These are phyloP conservation scores for Synergus japonicus DNA, from an alignment of 2,888 invertebrate species.

Conservation along the genomic window DNA sequence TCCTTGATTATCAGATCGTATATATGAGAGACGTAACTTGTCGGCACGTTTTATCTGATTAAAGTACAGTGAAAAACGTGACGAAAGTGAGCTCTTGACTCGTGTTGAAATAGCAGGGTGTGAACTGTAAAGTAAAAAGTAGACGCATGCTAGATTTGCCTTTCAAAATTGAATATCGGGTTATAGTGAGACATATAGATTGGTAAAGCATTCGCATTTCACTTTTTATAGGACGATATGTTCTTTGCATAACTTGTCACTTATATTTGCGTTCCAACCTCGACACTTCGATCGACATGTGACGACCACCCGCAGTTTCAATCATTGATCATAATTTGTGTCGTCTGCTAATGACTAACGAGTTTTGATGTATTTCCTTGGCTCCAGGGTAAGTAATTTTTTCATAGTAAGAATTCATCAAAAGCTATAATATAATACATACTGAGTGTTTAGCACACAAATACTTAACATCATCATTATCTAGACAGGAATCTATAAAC, in stretches of 20 bases:
- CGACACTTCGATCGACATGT: background rate
- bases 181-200: background rate
- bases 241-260: background rate
- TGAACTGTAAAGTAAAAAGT: constrained; percentile 1
- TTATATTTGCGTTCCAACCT: background rate
- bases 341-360: background rate
- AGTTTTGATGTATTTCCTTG: background rate
- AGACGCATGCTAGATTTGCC: background rate
- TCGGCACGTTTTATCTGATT: constrained; percentile 31
- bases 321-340: background rate
- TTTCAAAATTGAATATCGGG: constrained; percentile 13
- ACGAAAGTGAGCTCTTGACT: constrained; percentile 2
- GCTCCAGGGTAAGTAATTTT: background rate
- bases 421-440: background rate
- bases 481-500: background rate
- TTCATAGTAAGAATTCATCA: background rate
- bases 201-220: background rate
- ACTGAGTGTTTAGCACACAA: constrained; percentile 17
- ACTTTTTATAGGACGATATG: background rate
- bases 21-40: constrained; percentile 12
- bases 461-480: constrained; percentile 34
- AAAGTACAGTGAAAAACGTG: constrained; percentile 23
- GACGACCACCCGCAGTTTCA: background rate
- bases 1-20: constrained; percentile 33
- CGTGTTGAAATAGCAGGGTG: background rate